Base-by-base conservation (phyloP, 2,888 invertebrate species). In the Macrostomum cliftonense region DNA sequence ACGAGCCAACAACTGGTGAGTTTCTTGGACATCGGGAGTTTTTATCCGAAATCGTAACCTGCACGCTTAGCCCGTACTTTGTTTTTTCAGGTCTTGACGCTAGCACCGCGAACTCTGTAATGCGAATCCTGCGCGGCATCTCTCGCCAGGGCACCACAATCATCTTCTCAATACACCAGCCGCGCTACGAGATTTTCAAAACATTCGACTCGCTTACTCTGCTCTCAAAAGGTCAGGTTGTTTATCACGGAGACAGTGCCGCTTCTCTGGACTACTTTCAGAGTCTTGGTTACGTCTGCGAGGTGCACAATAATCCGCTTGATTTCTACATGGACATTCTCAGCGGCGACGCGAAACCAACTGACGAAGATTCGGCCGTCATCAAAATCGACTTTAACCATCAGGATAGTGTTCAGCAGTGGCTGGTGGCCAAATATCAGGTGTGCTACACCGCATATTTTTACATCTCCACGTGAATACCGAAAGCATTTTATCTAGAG, bases 131-230 rank as follows among this genome's bases (percentile, higher is more conserved):
- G 13, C 59, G 11, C 57, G 68, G 68, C 45, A 49, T 70, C 47
- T 56, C 65, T 4, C 40, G 57, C 20, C 55, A 56, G 43, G 68
- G 68, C n/a, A 54, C 62, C 20, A 70, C 68, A 11, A 61, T 70
- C 38, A 60, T 70, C 5, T 67, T 70, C 53, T 68, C 68, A 28
- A 67, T 70, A 39, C 69, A 70, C 55, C 70, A 70, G 57, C 69
- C 70, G 1, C 59, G 68, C 37, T 70, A 59, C 53, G 63, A 65
- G 47, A 70, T 70, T 49, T 70, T 58, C 57, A 59, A 64, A n/a
- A 55, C 65, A 54, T 68, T 69, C 57, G 66, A 69, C 55, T 54
- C 56, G 12, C 52, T 70, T 2, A 60, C 61, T 49, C 55, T 70
- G 43, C 53, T 70, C 37, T 61, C 61, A 12, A 52, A 56, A 12